phyloP scores from a whole-genome alignment of 2,113 vertebrate genomes.

The Pteruthius melanotis region DNA sequence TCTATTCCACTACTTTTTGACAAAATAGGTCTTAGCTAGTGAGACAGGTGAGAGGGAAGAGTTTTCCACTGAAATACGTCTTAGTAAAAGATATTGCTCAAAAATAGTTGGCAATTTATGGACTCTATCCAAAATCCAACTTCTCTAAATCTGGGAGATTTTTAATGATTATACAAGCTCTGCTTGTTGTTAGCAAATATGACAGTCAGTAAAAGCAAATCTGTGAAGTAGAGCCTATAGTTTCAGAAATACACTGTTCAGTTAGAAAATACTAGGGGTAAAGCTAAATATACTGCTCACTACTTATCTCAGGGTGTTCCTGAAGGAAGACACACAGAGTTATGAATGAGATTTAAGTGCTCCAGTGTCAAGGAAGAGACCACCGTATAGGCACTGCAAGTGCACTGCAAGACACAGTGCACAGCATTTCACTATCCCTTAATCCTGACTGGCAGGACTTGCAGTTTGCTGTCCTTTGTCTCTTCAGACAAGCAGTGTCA shows the following conservation, averaged over 20 bases:
- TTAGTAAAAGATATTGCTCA: not conserved
- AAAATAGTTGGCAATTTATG: not conserved
- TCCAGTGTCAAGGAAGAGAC: not conserved
- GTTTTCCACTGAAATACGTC: not conserved
- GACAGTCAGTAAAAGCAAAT: not conserved
- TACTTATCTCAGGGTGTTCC: not conserved
- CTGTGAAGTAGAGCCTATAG: not conserved
- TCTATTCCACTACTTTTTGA: not conserved
- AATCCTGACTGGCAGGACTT: not conserved
- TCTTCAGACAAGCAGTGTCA: not conserved
- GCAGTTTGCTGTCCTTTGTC: not conserved
- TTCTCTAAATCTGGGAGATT: not conserved
- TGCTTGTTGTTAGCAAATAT: not conserved
- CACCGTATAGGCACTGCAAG: not conserved
- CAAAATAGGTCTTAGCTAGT: not conserved
- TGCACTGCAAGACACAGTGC: not conserved
- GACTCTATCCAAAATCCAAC: not conserved
- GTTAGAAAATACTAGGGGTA: not conserved
- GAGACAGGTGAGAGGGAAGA: fast-evolving
- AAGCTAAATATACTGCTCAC: not conserved
- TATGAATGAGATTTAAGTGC: not conserved
- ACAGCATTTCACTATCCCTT: not conserved
- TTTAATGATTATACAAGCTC: not conserved
- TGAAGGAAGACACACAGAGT: not conserved
- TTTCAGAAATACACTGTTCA: not conserved